phyloP scores from a whole-genome alignment of 2,888 invertebrate species.

The Blera fallax region DNA sequence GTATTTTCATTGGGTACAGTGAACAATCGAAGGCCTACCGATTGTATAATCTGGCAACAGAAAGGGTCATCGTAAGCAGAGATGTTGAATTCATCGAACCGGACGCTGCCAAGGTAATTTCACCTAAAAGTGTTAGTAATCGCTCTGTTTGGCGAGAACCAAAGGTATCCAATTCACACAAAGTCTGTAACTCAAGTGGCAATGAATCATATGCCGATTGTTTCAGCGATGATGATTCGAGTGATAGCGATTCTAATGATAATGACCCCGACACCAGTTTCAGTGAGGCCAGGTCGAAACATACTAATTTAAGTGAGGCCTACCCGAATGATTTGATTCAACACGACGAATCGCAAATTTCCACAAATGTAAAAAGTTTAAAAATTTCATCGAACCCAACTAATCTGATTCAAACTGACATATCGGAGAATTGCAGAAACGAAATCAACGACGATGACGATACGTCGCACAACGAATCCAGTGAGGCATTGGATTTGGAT shows the following conservation, averaged over 20 bases:
- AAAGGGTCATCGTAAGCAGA: slow-evolving; percentile 21
- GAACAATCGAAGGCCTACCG: neutral
- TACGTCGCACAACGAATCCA: neutral
- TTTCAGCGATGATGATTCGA: neutral
- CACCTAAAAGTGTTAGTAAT: neutral
- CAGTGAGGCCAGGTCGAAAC: neutral
- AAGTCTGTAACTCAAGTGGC: too few species aligned
- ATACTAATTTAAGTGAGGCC: too few species aligned
- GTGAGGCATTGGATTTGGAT: slow-evolving; percentile 15
- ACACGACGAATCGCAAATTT: too few species aligned
- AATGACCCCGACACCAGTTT: neutral
- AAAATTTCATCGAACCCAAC: too few species aligned
- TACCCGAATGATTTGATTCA: too few species aligned
- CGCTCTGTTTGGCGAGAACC: neutral
- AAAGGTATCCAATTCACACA: neutral
- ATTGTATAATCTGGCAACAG: neutral
- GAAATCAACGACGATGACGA: neutral
- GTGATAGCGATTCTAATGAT: neutral
- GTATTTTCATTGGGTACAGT: slow-evolving; percentile 1
- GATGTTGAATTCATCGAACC: slow-evolving; percentile 55
- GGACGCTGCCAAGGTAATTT: neutral
- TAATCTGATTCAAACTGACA: too few species aligned
- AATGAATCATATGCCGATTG: too few species aligned
- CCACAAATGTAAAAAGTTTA: too few species aligned
- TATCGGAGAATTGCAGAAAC: too few species aligned